Evolutionary conservation across 2,888 invertebrate genomes (phyloP), one percentile per base, ranked within the genome.

Genomic region (Oasisia sp.): DNA sequence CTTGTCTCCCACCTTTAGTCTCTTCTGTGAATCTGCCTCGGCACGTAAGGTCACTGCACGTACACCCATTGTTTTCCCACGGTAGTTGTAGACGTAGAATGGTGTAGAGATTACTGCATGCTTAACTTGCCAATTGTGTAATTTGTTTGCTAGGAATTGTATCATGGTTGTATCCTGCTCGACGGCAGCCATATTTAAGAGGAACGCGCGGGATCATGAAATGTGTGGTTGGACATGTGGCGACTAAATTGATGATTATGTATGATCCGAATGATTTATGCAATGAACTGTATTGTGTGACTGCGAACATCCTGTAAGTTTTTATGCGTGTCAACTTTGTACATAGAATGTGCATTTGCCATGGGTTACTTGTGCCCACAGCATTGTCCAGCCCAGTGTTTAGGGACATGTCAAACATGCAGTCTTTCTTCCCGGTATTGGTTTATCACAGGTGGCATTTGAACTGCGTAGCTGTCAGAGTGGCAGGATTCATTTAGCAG

Each of bases 281-380:
- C 74, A 74, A 74, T 74, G 74, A 27, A 74, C 14, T 2, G 50
- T 50, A 9, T 74, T 2, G 50, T 50, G 14, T 74, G 74, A 74
- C 74, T 74, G 74, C 74, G 74, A n/a, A 74, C 19, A 19, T 74
- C 74, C 74, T 74, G 74, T 27, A 74, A 74, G 74, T 74, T 74
- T 74, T 74, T 74, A 74, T 74, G 19, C 27, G 74, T 74, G 19
- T 74, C 74, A 74, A 74, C 74, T 27, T 74, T 74, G 74, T 74
- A 74, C n/a, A 74, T 74, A 74, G 74, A 74, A 74, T 74, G 74
- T 74, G 74, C 74, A 74, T 74, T 50, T 74, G 74, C n/a, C 74
- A 74, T 74, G 74, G n/a, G 27, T 74, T 27, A 19, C 19, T 74
- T n/a, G 74, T 27, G 27, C 74, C 74, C 27, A n/a, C 74, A 27